Base-by-base conservation (phyloP, 2,113 vertebrate genomes). In the Puma concolor region DNA sequence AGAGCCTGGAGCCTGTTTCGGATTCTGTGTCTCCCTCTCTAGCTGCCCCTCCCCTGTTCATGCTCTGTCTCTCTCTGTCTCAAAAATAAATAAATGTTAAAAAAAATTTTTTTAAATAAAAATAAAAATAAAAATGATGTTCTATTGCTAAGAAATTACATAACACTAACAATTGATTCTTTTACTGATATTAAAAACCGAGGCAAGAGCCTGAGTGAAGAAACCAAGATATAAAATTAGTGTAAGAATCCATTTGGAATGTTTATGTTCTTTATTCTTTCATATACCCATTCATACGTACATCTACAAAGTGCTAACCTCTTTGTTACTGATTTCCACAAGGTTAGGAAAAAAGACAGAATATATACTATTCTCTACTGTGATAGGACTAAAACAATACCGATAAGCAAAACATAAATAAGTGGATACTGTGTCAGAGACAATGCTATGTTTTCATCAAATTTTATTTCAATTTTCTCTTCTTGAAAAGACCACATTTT, bases 211-310 rank as follows among this genome's bases (percentile, higher is more conserved):
- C 41, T 27, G 50, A 91, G 84, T 85, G 13, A 95, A 82, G 21
- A 97, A 96, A 50, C 5, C 4, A 63, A 93, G 63, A 38, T 52
- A 52, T 16, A 72, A 66, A 19, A 80, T 84, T 64, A 67, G 12
- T 67, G 4, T 72, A 21, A 88, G 66, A 93, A 85, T 76, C 14
- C 90, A 69, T 82, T 86, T 50, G 9, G 7, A 29, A 60, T 69
- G 7, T 88, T 80, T 95, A 91, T 60, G 63, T 74, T 85, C 67
- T 85, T 84, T 88, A 72, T 83, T 69, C 57, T 88, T 95, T 67
- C 3, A 76, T 69, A 81, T 2, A 74, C 12, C 15, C 13, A 83
- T 86, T 88, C 27, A 41, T 44, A 77, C 0, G 60, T 85, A 72
- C 15, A 80, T 60, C 21, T 85, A 66, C 23, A 88, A 84, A 85